Conservation (phyloP, 2,797 vertebrate genomes). For the Pangasius larnaudii region DNA sequence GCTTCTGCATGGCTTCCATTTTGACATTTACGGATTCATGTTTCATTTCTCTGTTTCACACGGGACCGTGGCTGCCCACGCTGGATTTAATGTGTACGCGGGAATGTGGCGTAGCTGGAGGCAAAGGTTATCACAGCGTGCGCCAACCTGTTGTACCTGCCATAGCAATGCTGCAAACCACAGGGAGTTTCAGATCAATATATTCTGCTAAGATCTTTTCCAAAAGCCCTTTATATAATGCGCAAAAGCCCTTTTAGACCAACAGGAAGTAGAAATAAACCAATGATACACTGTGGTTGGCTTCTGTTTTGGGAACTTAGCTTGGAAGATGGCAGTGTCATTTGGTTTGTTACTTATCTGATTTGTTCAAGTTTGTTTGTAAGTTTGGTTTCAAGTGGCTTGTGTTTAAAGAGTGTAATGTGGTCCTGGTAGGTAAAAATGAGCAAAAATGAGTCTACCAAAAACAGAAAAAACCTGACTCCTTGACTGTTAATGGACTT, state of each 20-base stretch:
- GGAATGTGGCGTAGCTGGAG: conserved; percentile 40
- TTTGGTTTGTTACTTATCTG: conserved; percentile 1
- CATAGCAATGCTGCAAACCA: conserved; percentile 28
- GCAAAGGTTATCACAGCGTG: conserved; percentile 52
- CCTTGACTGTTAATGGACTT: background rate
- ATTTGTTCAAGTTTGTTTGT: background rate
- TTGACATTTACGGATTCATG: conserved; percentile 56
- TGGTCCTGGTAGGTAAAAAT: background rate
- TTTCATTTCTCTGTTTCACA: conserved; percentile 52
- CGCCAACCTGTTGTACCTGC: conserved; percentile 15
- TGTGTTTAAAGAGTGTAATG: background rate
- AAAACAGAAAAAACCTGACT: background rate
- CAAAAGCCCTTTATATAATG: conserved; percentile 43
- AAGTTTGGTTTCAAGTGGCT: background rate
- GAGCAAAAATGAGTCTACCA: background rate
- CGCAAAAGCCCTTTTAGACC: conserved; percentile 27
- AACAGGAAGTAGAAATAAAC: conserved; percentile 34
- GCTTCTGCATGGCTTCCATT: conserved; percentile 43
- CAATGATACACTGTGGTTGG: background rate
- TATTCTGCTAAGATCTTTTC: conserved; percentile 30
- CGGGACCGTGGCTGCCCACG: conserved; percentile 36
- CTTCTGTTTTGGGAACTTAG: background rate
- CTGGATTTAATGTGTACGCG: conserved; percentile 27
- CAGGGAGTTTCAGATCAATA: conserved; percentile 52
- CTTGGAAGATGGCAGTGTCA: background rate